Conservation (phyloP, 2,113 vertebrate genomes). For the Campylorhamphus procurvoides region DNA sequence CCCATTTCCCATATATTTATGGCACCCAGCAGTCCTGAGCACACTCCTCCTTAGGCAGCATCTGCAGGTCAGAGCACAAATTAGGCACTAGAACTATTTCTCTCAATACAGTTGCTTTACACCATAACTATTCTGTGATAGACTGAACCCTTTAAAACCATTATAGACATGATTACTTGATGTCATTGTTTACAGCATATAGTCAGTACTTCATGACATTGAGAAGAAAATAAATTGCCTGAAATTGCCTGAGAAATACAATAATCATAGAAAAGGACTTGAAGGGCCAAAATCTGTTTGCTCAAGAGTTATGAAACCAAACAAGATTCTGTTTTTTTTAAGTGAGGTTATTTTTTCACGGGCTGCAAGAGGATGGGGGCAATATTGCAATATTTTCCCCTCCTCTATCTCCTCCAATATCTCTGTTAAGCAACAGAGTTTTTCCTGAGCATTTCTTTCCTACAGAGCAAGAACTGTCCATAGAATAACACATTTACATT, state of each 20-base stretch:
- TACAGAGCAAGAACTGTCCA: conserved; percentile 5
- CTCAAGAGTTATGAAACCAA: not conserved
- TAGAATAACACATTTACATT: conserved; percentile 24
- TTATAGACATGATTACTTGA: not conserved
- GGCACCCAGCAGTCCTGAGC: not conserved
- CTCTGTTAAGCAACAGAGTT: conserved; percentile 35
- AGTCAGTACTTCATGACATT: not conserved
- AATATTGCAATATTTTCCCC: conserved; percentile 32
- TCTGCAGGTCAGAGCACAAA: not conserved
- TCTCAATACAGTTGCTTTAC: not conserved
- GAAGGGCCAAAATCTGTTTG: not conserved
- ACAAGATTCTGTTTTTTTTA: not conserved
- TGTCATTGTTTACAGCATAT: not conserved
- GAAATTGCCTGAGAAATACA: not conserved
- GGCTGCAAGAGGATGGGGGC: not conserved
- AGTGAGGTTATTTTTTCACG: not conserved
- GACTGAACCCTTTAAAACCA: not conserved
- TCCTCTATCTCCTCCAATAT: conserved; percentile 40
- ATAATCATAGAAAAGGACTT: not conserved
- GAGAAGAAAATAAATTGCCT: not conserved
- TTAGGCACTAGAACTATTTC: not conserved
- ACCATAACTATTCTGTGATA: not conserved
- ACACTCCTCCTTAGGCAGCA: not conserved
- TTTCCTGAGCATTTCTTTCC: conserved; percentile 64
- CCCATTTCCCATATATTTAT: not conserved